Conservation (phyloP, 2,797 vertebrate genomes). For the Pitangus sulphuratus region DNA sequence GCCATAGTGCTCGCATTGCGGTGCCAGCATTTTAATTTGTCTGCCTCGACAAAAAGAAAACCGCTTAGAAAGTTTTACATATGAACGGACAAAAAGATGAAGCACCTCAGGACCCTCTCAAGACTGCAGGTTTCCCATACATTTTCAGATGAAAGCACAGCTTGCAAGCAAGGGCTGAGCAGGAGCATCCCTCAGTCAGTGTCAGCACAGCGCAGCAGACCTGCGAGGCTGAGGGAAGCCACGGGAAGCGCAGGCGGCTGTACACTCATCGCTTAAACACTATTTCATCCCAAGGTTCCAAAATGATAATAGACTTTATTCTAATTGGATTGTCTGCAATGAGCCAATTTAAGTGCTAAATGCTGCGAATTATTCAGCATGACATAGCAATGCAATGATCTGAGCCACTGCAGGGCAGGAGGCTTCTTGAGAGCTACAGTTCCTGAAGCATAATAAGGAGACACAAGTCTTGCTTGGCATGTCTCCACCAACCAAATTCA, state of each 20-base stretch:
- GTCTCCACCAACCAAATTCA: constrained; percentile 68
- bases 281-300: constrained; percentile 81
- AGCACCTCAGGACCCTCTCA: neutral
- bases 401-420: constrained; percentile 80
- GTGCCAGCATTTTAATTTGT: neutral
- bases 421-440: constrained; percentile 66
- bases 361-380: constrained; percentile 90
- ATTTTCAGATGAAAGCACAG: neutral
- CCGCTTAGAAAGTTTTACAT: neutral
- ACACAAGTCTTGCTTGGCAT: constrained; percentile 70
- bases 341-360: constrained; percentile 90
- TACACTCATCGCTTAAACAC: constrained; percentile 63
- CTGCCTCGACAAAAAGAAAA: neutral
- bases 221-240: constrained; percentile 1
- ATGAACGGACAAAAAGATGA: neutral
- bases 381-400: constrained; percentile 88
- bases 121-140: neutral
- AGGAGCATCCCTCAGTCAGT: neutral
- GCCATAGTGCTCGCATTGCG: rapidly evolving
- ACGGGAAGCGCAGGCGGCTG: neutral
- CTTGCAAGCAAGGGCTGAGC: neutral
- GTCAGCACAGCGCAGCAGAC: neutral
- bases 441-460: constrained; percentile 73
- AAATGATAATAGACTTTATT: constrained; percentile 84
- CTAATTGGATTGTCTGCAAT: constrained; percentile 85